Conservation (phyloP, 1,140 invertebrate genomes). For the Drosophila simulans region DNA sequence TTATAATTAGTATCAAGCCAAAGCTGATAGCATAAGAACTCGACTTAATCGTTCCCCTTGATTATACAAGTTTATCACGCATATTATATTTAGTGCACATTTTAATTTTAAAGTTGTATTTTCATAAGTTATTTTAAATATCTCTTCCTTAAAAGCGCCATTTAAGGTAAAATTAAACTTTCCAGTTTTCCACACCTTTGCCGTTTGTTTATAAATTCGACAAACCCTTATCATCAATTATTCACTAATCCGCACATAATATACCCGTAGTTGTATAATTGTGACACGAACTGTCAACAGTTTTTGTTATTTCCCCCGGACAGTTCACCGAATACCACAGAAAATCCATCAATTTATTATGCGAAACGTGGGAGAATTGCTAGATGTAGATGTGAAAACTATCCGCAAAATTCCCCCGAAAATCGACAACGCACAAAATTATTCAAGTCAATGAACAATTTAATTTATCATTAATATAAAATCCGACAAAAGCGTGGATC, state of each 20-base stretch:
- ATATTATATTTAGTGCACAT: no score
- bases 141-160: no score
- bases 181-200: not conserved
- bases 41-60: no score
- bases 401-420: conserved; percentile 52
- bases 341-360: conserved; percentile 75
- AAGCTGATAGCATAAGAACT: no score
- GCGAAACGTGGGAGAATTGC: conserved; percentile 3
- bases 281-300: conserved; percentile 45
- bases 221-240: conserved; percentile 61
- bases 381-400: conserved; percentile 39
- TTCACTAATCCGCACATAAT: conserved; percentile 69
- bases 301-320: conserved; percentile 15
- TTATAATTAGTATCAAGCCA: not conserved
- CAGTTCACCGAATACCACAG: conserved; percentile 33
- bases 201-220: not conserved
- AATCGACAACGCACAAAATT: conserved; percentile 76
- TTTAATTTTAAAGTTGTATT: no score
- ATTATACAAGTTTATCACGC: no score
- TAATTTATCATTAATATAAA: conserved; percentile 84
- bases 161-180: no score
- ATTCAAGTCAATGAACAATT: conserved; percentile 84
- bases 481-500: conserved; percentile 57
- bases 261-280: conserved; percentile 64
- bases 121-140: no score